Percentiles rank a stretch among this genome's conserved stretches.
Conservation (phyloP, 2,888 invertebrate genomes). For the Andricus quercusramuli region DNA sequence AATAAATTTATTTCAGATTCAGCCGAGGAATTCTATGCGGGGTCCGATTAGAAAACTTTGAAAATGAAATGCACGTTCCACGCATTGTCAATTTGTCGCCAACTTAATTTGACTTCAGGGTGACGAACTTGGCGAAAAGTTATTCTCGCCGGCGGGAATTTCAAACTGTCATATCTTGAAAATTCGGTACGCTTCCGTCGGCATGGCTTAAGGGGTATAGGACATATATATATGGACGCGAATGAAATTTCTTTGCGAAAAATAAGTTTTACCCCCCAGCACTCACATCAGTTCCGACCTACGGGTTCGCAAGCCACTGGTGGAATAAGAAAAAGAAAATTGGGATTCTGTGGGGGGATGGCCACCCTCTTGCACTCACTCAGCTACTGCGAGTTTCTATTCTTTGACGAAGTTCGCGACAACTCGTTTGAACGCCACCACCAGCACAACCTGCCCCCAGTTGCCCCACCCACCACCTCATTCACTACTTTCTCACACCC, state of each 20-base stretch:
- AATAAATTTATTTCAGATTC: not conserved
- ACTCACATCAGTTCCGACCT: constrained; percentile 43
- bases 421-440: constrained; percentile 71
- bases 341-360: not conserved
- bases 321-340: constrained; percentile 36
- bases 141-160: constrained; percentile 28
- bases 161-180: constrained; percentile 19
- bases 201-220: constrained; percentile 17
- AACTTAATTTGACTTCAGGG: constrained; percentile 16
- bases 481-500: constrained; percentile 48
- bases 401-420: constrained; percentile 69
- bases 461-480: constrained; percentile 53
- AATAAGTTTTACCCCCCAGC: constrained; percentile 53
- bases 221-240: constrained; percentile 22
- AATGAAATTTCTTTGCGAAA: constrained; percentile 55
- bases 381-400: constrained; percentile 65
- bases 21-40: not conserved
- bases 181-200: not conserved
- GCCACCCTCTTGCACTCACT: constrained; percentile 45
- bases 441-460: constrained; percentile 54
- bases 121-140: constrained; percentile 24
- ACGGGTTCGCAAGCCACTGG: constrained; percentile 32
- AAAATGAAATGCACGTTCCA: constrained; percentile 32
- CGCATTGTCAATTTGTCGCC: constrained; percentile 23
- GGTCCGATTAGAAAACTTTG: not conserved